phyloP scores from a whole-genome alignment of 2,888 invertebrate species.

The Cyaniris semiargus region DNA sequence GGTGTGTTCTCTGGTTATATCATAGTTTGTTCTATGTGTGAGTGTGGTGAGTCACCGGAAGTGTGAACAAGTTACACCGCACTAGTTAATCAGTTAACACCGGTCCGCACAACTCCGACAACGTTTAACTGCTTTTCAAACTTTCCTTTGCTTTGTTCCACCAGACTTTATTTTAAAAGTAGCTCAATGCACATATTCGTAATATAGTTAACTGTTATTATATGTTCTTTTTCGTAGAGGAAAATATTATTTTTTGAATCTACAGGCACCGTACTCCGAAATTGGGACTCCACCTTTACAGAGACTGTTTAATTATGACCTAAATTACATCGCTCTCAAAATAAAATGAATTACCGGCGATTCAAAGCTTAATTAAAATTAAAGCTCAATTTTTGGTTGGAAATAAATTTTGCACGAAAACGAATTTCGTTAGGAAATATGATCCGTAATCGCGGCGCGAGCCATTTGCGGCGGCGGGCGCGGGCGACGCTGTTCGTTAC shows the following conservation, averaged over 20 bases:
- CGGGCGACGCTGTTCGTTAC: background rate
- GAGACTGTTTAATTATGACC: background rate
- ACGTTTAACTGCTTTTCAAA: background rate
- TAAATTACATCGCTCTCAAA: background rate
- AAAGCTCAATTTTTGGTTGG: background rate
- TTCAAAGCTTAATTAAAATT: constrained; percentile 7
- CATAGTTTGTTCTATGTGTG: background rate
- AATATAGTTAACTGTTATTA: background rate
- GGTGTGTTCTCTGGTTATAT: background rate
- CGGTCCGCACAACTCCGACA: background rate
- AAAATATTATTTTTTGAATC: background rate
- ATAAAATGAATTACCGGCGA: background rate
- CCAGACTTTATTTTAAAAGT: background rate
- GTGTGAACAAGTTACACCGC: background rate
- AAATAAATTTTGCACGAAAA: background rate
- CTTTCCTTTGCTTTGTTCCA: background rate
- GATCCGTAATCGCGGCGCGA: background rate
- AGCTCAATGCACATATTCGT: background rate
- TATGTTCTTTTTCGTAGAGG: background rate
- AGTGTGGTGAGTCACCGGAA: background rate
- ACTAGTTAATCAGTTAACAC: background rate
- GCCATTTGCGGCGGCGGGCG: background rate
- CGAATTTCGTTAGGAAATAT: background rate
- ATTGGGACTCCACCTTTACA: background rate
- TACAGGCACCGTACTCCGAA: background rate